phyloP scores from a whole-genome alignment of 2,797 vertebrate species.

The Cheirogaleus major region DNA sequence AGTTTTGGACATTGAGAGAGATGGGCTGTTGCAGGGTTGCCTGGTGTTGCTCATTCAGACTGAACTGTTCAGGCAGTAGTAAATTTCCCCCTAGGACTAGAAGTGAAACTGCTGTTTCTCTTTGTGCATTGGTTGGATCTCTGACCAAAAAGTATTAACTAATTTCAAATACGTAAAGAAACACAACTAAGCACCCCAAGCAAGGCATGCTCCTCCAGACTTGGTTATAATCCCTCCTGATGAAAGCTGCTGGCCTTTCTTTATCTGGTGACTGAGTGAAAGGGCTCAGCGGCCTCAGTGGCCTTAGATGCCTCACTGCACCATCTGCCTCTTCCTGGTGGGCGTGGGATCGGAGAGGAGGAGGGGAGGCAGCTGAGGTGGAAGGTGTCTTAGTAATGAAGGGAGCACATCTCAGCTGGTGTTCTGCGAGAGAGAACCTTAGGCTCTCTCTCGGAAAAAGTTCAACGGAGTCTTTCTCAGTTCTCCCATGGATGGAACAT shows the following conservation, averaged over 20 bases:
- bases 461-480: background rate
- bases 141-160: background rate
- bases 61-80: constrained; percentile 44
- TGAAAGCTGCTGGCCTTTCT: background rate
- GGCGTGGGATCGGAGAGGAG: too few relatives aligned
- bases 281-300: background rate
- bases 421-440: background rate
- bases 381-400: background rate
- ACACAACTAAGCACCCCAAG: background rate
- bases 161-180: background rate
- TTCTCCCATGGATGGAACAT: background rate
- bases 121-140: background rate
- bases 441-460: background rate
- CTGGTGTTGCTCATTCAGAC: constrained; percentile 60
- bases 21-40: constrained; percentile 18
- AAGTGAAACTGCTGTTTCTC: constrained; percentile 38
- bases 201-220: background rate
- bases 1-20: constrained; percentile 54
- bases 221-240: background rate
- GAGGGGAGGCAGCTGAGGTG: background rate
- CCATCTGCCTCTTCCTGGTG: background rate
- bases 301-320: background rate
- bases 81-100: constrained; percentile 3
- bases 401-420: background rate
- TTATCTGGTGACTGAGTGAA: background rate